These are phyloP conservation scores for Aphidius ervi DNA, from an alignment of 1,140 invertebrate genomes.

Conservation along the genomic window DNA sequence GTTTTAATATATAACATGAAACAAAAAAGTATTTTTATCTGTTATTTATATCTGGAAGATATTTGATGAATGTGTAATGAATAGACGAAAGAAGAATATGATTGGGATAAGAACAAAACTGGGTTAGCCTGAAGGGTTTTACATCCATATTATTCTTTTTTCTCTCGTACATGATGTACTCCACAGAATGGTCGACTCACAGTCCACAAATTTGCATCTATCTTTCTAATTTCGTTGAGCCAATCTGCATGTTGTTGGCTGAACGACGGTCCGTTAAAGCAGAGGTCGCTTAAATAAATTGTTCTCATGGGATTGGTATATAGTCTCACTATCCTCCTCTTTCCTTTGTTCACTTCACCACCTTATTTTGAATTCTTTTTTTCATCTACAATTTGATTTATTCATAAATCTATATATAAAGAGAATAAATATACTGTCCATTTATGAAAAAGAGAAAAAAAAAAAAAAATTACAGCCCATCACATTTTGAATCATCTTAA, in stretches of 20 bases:
- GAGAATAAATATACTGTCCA: too few relatives aligned
- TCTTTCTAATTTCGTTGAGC: conserved; percentile 44
- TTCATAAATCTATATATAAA: too few relatives aligned
- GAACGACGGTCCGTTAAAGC: too few relatives aligned
- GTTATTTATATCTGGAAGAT: too few relatives aligned
- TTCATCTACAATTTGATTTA: background rate
- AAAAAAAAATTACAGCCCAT: too few relatives aligned
- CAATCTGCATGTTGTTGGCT: conserved; percentile 41
- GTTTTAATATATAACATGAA: too few relatives aligned
- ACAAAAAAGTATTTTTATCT: too few relatives aligned
- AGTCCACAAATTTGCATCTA: conserved; percentile 40
- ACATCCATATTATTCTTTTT: too few relatives aligned
- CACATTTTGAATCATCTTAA: too few relatives aligned
- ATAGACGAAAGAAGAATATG: too few relatives aligned
- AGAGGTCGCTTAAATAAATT: conserved; percentile 38
- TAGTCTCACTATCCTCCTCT: conserved; percentile 5
- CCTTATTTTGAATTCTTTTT: conserved; percentile 9
- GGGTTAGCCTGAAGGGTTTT: background rate
- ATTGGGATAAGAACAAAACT: background rate
- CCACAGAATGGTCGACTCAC: conserved; percentile 19
- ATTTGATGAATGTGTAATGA: too few relatives aligned
- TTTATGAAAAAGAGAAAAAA: too few relatives aligned
- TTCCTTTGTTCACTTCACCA: background rate
- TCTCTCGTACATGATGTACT: conserved; percentile 1
- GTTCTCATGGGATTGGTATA: conserved; percentile 30